Evolutionary conservation across 2,113 vertebrate genomes (phyloP), one percentile per base, ranked within the genome.

Genomic region (Smithornis capensis): DNA sequence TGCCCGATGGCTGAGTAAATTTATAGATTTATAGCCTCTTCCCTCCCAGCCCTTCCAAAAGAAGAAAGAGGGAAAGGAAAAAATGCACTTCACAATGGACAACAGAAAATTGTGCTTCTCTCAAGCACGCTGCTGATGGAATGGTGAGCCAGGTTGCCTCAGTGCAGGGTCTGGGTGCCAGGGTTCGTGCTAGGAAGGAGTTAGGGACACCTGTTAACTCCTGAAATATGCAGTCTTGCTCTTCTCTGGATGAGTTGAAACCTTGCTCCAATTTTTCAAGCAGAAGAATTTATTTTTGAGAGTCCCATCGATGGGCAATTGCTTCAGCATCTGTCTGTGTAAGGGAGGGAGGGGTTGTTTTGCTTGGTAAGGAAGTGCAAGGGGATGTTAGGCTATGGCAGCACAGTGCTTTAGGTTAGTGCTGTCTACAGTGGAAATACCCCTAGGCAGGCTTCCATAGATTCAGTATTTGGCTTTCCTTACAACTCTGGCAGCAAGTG

Each of bases 291-390:
- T 29, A 29, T 59, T 70, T 76, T 70, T 67, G 35, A 50, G 52
- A 40, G 19, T 40, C 12, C 11, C 13, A 3, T 25, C 31, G 38
- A 24, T 45, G 80, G 63, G 5, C 28, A 37, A 12, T 44, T 77
- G 53, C 22, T 78, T 42, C 25, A 35, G 33, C 24, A 6, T 49
- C 45, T 65, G 28, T 24, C 8, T 44, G 5, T 33, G 8, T 80
- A 42, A 38, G 27, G 9, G 12, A 9, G 16, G 17, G 12, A 25
- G 15, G 24, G 1, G 10, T 19, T 62, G 31, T 12, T 52, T 53
- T 45, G 55, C 15, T 33, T 38, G 27, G 23, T 28, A 0, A 2
- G 19, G 33, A 29, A 35, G 42, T 1, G 0, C 35, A 29, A 78
- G 35, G 28, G 7, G 15, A 17, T 22, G 23, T 53, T 37, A 14